Evolutionary conservation across 2,113 vertebrate species (phyloP).

Genomic region (Thamnophis sirtalis): DNA sequence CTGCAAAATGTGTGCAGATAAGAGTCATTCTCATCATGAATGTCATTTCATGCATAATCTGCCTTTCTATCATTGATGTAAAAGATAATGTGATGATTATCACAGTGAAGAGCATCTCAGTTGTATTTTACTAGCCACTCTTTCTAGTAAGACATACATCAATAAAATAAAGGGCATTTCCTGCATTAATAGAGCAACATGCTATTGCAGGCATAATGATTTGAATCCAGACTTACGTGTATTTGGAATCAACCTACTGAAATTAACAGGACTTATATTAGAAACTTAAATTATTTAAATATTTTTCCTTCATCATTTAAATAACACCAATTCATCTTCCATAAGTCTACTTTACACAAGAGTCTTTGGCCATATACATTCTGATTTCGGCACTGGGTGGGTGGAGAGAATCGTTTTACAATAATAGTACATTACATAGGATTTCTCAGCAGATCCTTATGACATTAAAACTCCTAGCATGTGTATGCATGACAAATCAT

Average conservation of each 20-base stretch:
- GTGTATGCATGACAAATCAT: neutral
- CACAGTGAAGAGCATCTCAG: neutral
- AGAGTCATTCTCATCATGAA: neutral
- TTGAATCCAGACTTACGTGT: neutral
- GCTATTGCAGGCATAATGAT: neutral
- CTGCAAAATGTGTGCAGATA: neutral
- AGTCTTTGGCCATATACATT: neutral
- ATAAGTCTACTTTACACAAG: neutral
- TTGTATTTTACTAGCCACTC: neutral
- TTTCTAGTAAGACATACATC: neutral
- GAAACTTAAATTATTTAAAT: neutral
- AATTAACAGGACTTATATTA: neutral
- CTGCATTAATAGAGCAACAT: neutral
- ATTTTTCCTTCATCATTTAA: neutral
- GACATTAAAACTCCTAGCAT: slow-evolving; percentile 1
- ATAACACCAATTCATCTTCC: neutral
- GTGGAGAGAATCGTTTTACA: neutral
- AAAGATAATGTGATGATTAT: neutral
- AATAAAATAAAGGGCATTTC: neutral
- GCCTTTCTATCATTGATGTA: neutral
- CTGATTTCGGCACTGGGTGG: neutral
- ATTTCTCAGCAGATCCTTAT: neutral
- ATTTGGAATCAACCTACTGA: neutral
- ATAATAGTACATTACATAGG: neutral
- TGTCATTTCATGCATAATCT: neutral